Evolutionary conservation across 2,797 vertebrate species (phyloP), one percentile per base, ranked within the genome.

Genomic region (Rachycentron canadum): DNA sequence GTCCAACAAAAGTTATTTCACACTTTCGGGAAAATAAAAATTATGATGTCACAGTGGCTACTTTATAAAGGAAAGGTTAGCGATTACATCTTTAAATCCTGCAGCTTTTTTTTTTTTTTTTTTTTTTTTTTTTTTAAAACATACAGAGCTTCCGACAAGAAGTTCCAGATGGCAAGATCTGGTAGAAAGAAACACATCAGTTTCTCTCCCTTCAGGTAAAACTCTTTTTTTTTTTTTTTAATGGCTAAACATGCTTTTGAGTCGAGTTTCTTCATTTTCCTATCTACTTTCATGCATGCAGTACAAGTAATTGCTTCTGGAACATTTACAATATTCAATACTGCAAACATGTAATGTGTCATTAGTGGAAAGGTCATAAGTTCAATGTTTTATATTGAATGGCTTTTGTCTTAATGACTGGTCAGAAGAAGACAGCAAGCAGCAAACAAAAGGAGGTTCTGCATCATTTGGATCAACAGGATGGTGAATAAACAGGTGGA

Each of bases 401-500:
- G 5, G 36, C 7, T 55, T 65, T 57, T 58, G 16, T 77, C 28
- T 77, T 32, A 6, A 50, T 60, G 11, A 43, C 0, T 63, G 60
- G 2, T 50, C 55, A 38, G 69, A 23, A 14, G 32, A 25, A 76
- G 53, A 73, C 57, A 40, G 17, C 6, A 5, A 36, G 55, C 45
- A 60, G 55, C 23, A 65, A 30, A 21, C 7, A 2, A 59, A 26
- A 68, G 41, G 47, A 73, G 28, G 50, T 50, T 75, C 50, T 71
- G 28, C 36, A 62, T 71, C 7, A 9, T 0, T 0, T 74, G 61
- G 84, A 74, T 86, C 57, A 68, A 55, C 5, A 71, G 4, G 62
- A 71, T 32, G 45, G 81, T 81, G 25, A 69, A 70, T 2, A 71
- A 73, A 56, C 17, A 61, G 45, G 50, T 86, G 41, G 43, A 86